Evolutionary conservation across 2,113 vertebrate species (phyloP).

Genomic region (Pterocles orientalis): DNA sequence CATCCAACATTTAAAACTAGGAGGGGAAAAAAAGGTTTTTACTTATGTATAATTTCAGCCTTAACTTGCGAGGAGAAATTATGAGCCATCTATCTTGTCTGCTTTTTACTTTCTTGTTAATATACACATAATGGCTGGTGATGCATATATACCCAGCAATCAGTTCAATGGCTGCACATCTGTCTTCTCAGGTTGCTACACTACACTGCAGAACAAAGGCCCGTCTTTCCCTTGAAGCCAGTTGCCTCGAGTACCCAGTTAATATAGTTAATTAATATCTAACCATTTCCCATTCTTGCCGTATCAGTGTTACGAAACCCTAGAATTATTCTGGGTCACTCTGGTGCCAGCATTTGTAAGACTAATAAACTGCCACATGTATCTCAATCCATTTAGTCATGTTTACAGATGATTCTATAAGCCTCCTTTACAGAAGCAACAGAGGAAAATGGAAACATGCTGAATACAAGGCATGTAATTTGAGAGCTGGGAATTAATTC

Average conservation of each 20-base stretch:
- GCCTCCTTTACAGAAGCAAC: not conserved
- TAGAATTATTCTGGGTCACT: conserved; percentile 40
- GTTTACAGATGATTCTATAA: conserved; percentile 36
- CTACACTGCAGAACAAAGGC: not conserved
- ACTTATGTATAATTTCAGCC: not conserved
- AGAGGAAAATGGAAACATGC: conserved; percentile 20
- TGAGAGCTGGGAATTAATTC: conserved; percentile 46
- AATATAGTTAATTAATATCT: conserved; percentile 45
- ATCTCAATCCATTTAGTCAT: conserved; percentile 28
- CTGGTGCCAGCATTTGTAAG: conserved; percentile 13
- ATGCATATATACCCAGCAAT: not conserved
- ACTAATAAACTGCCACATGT: conserved; percentile 39
- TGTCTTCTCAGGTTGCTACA: not conserved
- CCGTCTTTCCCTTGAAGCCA: not conserved
- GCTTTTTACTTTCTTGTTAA: not conserved
- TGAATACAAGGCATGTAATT: conserved; percentile 13
- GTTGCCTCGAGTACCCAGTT: not conserved
- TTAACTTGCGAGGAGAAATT: not conserved
- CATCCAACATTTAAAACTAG: not conserved
- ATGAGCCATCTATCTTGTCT: not conserved
- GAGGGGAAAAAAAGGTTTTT: not conserved
- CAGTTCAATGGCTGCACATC: not conserved
- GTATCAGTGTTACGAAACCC: conserved; percentile 48
- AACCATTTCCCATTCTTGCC: not conserved
- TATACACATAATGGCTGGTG: not conserved